Evolutionary conservation across 2,113 vertebrate genomes (phyloP).

Genomic region (Neopipo cinnamomea): DNA sequence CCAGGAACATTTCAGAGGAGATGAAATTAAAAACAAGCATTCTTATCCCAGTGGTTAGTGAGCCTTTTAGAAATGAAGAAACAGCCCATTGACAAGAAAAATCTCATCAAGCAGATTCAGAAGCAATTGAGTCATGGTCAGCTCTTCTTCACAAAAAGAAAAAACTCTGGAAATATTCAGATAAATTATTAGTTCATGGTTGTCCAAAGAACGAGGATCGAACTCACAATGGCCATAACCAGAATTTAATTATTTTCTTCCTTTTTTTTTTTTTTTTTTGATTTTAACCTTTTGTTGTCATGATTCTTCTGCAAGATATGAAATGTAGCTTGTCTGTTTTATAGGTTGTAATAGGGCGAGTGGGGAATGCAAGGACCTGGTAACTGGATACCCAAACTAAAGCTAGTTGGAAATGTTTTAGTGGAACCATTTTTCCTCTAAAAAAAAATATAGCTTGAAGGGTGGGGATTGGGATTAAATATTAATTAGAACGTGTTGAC

Average conservation of each 20-base stretch:
- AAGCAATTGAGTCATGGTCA: neutral
- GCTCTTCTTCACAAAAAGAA: neutral
- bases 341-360: neutral
- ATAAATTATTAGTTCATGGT: neutral
- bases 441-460: neutral
- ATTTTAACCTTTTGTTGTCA: neutral
- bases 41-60: neutral
- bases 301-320: neutral
- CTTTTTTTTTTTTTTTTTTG: neutral
- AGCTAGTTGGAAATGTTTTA: neutral
- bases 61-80: neutral
- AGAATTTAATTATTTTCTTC: neutral
- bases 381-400: neutral
- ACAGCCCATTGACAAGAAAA: neutral
- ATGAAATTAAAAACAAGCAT: neutral
- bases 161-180: neutral
- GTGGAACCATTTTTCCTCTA: neutral
- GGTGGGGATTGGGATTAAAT: neutral
- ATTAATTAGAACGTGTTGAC: neutral
- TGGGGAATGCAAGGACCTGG: fast-evolving
- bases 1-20: neutral
- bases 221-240: neutral
- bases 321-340: neutral
- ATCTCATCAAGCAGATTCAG: neutral
- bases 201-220: neutral